phyloP scores from a whole-genome alignment of 2,888 invertebrate genomes.

The Magallana nippona region DNA sequence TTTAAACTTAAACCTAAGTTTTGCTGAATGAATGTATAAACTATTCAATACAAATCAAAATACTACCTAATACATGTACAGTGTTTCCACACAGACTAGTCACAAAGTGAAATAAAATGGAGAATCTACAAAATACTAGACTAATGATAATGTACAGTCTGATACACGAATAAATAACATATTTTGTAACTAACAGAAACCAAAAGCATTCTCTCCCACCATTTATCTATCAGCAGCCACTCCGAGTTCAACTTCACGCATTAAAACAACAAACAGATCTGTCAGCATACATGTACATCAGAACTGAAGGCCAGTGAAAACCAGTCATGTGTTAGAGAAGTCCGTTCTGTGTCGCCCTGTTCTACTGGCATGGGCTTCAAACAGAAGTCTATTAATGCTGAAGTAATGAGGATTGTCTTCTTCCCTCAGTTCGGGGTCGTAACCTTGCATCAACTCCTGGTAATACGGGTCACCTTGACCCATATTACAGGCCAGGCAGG shows the following conservation, averaged over 20 bases:
- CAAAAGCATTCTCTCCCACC: neutral
- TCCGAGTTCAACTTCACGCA: neutral
- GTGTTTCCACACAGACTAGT: too few species aligned
- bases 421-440: constrained; percentile 87
- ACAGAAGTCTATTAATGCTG: constrained; percentile 89
- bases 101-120: too few species aligned
- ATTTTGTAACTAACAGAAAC: neutral
- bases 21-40: too few species aligned
- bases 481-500: constrained; percentile 37
- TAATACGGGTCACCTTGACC: constrained; percentile 33
- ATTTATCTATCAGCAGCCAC: neutral
- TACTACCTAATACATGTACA: too few species aligned
- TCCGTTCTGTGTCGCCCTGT: constrained; percentile 52
- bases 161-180: constrained; percentile 9
- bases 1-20: too few species aligned
- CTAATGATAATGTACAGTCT: too few species aligned
- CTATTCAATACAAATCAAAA: too few species aligned
- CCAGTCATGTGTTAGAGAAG: neutral
- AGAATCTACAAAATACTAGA: too few species aligned
- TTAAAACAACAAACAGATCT: neutral
- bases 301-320: neutral
- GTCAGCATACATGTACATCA: neutral
- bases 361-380: constrained; percentile 85
- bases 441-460: constrained; percentile 54
- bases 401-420: constrained; percentile 92